Conservation (phyloP, 2,113 vertebrate species). For the Channa maculata region DNA sequence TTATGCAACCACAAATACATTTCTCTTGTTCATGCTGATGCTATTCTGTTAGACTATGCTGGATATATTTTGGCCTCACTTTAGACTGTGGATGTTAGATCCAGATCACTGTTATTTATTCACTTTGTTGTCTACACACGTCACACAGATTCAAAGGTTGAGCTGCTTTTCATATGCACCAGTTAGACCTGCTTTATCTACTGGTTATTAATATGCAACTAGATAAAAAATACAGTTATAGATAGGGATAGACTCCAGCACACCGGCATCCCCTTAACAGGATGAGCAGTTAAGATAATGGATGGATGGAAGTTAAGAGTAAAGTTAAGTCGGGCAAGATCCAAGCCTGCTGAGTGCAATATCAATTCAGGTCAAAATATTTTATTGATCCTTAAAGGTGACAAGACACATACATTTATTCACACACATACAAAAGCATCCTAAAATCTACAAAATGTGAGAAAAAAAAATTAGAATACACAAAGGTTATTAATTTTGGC, state of each 20-base stretch:
- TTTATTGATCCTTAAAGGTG: background rate
- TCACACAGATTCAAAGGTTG: background rate
- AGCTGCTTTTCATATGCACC: background rate
- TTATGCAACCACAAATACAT: conserved; percentile 13
- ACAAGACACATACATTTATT: too few relatives aligned
- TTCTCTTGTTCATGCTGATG: background rate
- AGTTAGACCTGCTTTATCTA: background rate
- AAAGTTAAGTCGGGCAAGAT: background rate
- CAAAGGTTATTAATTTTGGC: background rate
- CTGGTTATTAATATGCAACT: too few relatives aligned
- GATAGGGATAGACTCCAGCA: too few relatives aligned
- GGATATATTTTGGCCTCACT: background rate
- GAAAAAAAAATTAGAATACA: background rate
- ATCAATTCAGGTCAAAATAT: background rate
- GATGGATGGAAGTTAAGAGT: too few relatives aligned
- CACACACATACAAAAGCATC: background rate
- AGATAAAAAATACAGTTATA: too few relatives aligned
- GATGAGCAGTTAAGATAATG: too few relatives aligned
- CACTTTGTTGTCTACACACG: background rate
- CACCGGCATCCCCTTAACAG: too few relatives aligned
- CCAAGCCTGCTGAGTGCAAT: background rate
- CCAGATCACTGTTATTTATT: conserved; percentile 7
- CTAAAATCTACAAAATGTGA: background rate
- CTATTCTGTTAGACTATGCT: background rate
- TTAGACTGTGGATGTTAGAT: background rate